Base-by-base conservation (phyloP, 2,113 vertebrate genomes). In the Cinclus mexicanus region DNA sequence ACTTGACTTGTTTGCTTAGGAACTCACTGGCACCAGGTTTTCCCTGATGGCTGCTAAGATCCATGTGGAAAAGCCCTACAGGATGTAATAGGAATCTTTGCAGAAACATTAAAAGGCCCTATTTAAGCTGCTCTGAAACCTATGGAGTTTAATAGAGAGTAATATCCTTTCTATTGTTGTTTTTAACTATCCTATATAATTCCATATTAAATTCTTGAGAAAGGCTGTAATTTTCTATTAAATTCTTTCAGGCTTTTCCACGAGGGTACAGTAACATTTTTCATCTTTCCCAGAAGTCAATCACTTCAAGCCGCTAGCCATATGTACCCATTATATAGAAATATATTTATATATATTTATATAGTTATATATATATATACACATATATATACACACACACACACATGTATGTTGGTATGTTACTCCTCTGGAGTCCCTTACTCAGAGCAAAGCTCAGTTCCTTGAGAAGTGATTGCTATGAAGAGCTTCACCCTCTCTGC, bases 141-240 rank as follows among this genome's bases (percentile, higher is more conserved):
- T 79, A 56, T 65, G 50, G 88, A 87, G 74, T 97, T 96, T 97
- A 95, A 96, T 92, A 94, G 93, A 88, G 90, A 92, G 93, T 92
- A 93, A 96, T 96, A 96, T 95, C 92, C 92, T 95, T 96, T 96
- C 93, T 93, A 89, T 95, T 87, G 79, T 94, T 94, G 94, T 95
- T 96, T 94, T 96, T 94, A 96, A 96, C 83, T 87, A 84, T 96
- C 65, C 93, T 94, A 92, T 96, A 97, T 97, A 96, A 93, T 95
- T 94, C 90, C 71, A 90, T 96, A 95, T 96, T 96, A 96, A 97
- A 97, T 97, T 96, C 92, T 96, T 96, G 94, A 94, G 93, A 90
- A 96, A 94, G 60, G 88, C 86, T 95, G 88, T 94, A 94, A 95
- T 96, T 96, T 91, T 94, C 90, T 95, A 90, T 96, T 97, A 95